Conservation (phyloP, 2,113 vertebrate species). For the Labeo rohita region DNA sequence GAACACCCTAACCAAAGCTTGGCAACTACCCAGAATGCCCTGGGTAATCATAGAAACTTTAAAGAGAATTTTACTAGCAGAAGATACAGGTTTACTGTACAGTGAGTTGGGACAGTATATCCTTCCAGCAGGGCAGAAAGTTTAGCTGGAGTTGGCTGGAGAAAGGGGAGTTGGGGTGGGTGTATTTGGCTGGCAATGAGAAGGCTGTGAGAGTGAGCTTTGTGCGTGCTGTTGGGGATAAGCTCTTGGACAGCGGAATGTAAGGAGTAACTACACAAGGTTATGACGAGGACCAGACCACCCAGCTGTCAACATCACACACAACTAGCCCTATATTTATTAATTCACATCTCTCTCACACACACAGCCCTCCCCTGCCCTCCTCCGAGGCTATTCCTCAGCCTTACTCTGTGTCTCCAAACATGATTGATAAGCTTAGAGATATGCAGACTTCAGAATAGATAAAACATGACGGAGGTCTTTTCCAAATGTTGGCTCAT, state of each 20-base stretch:
- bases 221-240: slow-evolving; percentile 74
- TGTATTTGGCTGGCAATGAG: slow-evolving; percentile 65
- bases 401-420: slow-evolving; percentile 50
- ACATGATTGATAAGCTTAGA: slow-evolving; percentile 66
- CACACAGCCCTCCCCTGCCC: slow-evolving; percentile 24
- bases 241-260: slow-evolving; percentile 77
- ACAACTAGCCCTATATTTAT: slow-evolving; percentile 78
- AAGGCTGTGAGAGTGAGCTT: slow-evolving; percentile 76
- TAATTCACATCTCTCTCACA: slow-evolving; percentile 64
- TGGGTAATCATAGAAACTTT: not conserved
- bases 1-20: not conserved
- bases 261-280: slow-evolving; percentile 76
- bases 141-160: slow-evolving; percentile 39
- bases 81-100: not conserved
- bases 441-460: slow-evolving; percentile 60
- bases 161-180: slow-evolving; percentile 38
- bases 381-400: slow-evolving; percentile 56
- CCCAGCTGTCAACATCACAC: slow-evolving; percentile 77
- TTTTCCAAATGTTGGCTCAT: slow-evolving; percentile 47
- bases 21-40: not conserved
- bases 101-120: slow-evolving; percentile 5
- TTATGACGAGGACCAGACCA: slow-evolving; percentile 79
- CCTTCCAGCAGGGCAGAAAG: slow-evolving; percentile 28
- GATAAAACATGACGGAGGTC: slow-evolving; percentile 55
- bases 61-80: not conserved